A percentile compares a stretch with the other conserved stretches of the same genome.
Conservation (phyloP, 2,113 vertebrate genomes). For the Genyomyrus donnyi region DNA sequence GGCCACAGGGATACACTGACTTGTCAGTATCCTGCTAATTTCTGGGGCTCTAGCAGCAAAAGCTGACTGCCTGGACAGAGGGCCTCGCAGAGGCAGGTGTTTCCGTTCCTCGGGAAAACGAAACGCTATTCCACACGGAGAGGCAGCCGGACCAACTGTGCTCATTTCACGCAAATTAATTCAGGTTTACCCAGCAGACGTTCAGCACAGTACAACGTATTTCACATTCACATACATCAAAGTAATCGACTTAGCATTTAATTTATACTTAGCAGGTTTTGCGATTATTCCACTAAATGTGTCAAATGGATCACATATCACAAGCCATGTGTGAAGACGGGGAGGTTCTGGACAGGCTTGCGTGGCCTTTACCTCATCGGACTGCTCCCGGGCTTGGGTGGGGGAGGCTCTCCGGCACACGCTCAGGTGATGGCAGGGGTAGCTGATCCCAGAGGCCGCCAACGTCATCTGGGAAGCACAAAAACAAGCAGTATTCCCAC, state of each 20-base stretch:
- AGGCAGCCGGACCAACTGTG: neutral
- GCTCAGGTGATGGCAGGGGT: slow-evolving; percentile 90
- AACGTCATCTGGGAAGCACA: slow-evolving; percentile 77
- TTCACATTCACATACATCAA: neutral
- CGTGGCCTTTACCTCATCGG: slow-evolving; percentile 72
- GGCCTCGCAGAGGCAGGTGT: neutral
- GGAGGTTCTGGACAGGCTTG: neutral
- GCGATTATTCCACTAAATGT: neutral
- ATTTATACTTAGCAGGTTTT: neutral
- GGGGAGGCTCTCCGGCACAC: slow-evolving; percentile 88
- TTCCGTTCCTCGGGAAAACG: neutral
- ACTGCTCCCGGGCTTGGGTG: slow-evolving; percentile 76
- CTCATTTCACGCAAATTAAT: neutral
- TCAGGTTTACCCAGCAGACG: neutral
- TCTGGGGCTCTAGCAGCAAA: neutral
- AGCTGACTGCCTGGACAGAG: neutral
- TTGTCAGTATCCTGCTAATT: neutral
- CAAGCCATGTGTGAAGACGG: neutral
- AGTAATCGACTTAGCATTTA: neutral
- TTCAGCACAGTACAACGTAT: neutral
- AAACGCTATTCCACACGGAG: neutral
- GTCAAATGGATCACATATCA: neutral
- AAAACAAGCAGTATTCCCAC: slow-evolving; percentile 17
- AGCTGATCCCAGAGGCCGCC: slow-evolving; percentile 80
- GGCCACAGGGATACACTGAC: neutral